These are phyloP conservation scores for Phrynocephalus versicolor DNA, from an alignment of 2,113 vertebrate species.

Conservation along the genomic window DNA sequence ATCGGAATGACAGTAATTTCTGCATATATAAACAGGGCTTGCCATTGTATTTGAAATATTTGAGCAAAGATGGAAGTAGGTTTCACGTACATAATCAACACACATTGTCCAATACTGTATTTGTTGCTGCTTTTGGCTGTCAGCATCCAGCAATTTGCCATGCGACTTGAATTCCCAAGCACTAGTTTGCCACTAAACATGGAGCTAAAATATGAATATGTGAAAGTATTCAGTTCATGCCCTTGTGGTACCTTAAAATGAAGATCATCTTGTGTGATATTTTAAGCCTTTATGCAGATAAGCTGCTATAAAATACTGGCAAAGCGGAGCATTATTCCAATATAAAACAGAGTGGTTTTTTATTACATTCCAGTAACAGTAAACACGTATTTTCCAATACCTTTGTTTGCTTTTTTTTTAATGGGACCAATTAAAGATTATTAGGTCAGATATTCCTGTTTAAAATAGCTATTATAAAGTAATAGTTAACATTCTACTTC, in stretches of 20 bases:
- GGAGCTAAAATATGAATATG: not conserved
- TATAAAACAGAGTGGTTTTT: slow-evolving; percentile 52
- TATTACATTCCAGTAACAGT: slow-evolving; percentile 43
- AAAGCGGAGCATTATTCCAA: slow-evolving; percentile 47
- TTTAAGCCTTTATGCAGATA: slow-evolving; percentile 22
- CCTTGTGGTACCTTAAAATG: slow-evolving; percentile 32
- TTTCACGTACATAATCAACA: slow-evolving; percentile 9
- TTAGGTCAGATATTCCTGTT: slow-evolving; percentile 37
- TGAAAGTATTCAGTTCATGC: not conserved
- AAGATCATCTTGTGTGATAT: slow-evolving; percentile 33
- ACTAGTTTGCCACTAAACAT: not conserved
- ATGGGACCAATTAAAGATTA: slow-evolving; percentile 38
- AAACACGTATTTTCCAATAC: slow-evolving; percentile 48
- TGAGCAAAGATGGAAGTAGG: not conserved
- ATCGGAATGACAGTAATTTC: not conserved
- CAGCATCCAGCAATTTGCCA: not conserved
- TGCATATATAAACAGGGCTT: not conserved
- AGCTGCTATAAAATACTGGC: slow-evolving; percentile 34
- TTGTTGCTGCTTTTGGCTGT: not conserved
- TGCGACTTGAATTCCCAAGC: not conserved
- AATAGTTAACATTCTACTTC: not conserved
- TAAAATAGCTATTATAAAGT: not conserved
- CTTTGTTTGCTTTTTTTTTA: slow-evolving; percentile 45
- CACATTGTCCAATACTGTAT: slow-evolving; percentile 7
- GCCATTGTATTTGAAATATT: not conserved